phyloP scores from a whole-genome alignment of 2,888 invertebrate species.

The Macaria notata region DNA sequence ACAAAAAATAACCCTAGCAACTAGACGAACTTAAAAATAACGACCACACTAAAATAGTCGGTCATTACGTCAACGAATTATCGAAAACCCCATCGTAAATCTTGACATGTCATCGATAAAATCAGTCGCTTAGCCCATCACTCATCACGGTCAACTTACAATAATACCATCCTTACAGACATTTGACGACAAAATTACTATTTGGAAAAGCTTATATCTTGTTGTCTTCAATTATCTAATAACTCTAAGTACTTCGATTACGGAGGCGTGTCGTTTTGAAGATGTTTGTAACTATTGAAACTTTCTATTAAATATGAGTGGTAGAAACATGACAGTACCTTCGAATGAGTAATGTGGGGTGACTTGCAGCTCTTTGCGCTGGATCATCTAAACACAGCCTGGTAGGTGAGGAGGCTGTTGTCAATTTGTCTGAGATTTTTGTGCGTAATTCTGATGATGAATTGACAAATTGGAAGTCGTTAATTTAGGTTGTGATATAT shows the following conservation, averaged over 20 bases:
- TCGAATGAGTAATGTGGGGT: constrained; percentile 65
- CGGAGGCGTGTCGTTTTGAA: constrained; percentile 29
- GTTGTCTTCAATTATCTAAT: constrained; percentile 26
- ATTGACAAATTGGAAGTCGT: too few relatives aligned
- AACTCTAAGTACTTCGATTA: constrained; percentile 22
- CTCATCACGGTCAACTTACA: background rate
- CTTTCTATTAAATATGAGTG: constrained; percentile 40
- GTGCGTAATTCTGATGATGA: too few relatives aligned
- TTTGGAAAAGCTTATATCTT: constrained; percentile 15
- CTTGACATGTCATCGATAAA: background rate
- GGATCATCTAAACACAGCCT: constrained; percentile 58
- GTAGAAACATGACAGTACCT: constrained; percentile 58
- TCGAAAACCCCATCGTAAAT: too few relatives aligned
- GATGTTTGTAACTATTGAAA: constrained; percentile 30
- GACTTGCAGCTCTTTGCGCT: constrained; percentile 64
- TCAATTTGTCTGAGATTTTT: background rate
- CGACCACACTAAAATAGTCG: too few relatives aligned
- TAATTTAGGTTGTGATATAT: too few relatives aligned
- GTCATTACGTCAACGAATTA: too few relatives aligned
- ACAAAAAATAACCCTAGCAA: too few relatives aligned
- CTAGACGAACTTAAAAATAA: too few relatives aligned
- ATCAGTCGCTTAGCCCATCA: background rate
- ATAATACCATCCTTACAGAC: background rate
- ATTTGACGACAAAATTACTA: constrained; percentile 18
- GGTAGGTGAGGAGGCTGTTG: constrained; percentile 17